phyloP scores from a whole-genome alignment of 2,888 invertebrate genomes.

The Zaprionus bogoriensis region DNA sequence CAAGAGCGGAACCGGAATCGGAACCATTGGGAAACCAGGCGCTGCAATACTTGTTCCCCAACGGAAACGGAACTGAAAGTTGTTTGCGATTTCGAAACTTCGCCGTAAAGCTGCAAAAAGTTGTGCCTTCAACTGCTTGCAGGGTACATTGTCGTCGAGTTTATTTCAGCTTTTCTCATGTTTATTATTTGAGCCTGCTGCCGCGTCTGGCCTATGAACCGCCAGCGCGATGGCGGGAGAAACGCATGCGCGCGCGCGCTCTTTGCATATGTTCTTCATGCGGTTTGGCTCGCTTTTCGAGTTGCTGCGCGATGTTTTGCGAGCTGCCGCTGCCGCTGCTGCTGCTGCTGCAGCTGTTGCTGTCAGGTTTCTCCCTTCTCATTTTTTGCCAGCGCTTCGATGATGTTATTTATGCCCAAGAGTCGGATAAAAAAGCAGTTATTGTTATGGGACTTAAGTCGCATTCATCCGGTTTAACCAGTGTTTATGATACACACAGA shows the following conservation, averaged over 20 bases:
- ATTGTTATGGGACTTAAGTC: constrained; percentile 59
- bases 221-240: not conserved
- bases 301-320: constrained; percentile 1
- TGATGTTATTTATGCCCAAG: constrained; percentile 57
- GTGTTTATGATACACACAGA: constrained; percentile 39
- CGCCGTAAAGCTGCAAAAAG: too few species aligned
- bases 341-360: constrained; percentile 28
- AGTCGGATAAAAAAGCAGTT: constrained; percentile 54
- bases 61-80: not conserved
- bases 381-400: constrained; percentile 41
- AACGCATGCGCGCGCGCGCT: constrained; percentile 8
- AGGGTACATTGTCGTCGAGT: not conserved
- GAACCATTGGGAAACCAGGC: not conserved
- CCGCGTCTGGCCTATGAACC: not conserved
- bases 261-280: constrained; percentile 18
- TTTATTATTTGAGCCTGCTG: not conserved
- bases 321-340: not conserved
- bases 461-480: constrained; percentile 64
- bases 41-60: not conserved
- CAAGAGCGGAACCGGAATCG: not conserved
- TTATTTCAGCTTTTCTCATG: not conserved
- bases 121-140: not conserved
- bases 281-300: constrained; percentile 1
- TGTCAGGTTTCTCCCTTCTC: constrained; percentile 39
- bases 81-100: not conserved